These are phyloP conservation scores for Callosobruchus maculatus DNA, from an alignment of 2,888 invertebrate genomes.

Conservation along the genomic window DNA sequence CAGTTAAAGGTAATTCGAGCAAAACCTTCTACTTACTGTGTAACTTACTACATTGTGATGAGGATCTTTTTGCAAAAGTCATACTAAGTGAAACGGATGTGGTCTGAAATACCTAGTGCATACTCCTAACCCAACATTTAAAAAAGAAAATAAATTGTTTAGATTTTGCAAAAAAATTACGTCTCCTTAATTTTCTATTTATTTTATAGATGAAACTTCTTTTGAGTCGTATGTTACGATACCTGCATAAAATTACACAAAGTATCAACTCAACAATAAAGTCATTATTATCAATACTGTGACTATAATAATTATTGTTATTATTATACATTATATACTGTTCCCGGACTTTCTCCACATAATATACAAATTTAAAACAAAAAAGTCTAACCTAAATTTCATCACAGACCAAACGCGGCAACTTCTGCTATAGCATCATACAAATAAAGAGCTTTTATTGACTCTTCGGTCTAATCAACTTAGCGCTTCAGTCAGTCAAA, in stretches of 20 bases:
- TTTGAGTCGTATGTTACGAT: too few species aligned
- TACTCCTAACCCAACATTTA: too few species aligned
- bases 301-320: neutral
- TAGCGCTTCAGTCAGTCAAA: neutral
- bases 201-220: too few species aligned
- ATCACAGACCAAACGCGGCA: neutral
- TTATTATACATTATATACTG: neutral
- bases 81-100: too few species aligned
- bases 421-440: neutral
- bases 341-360: neutral
- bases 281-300: neutral
- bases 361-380: neutral
- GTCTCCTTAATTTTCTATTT: too few species aligned
- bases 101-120: too few species aligned
- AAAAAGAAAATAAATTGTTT: too few species aligned
- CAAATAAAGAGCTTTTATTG: neutral
- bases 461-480: neutral
- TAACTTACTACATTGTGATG: too few species aligned
- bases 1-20: too few species aligned
- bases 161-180: too few species aligned
- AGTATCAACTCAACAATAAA: neutral
- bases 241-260: neutral
- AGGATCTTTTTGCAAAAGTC: too few species aligned
- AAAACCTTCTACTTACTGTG: too few species aligned
- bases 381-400: neutral